Percentiles rank a stretch among this genome's conserved stretches.
These are phyloP conservation scores for Carabus problematicus DNA, from an alignment of 2,888 invertebrate genomes.

Conservation along the genomic window DNA sequence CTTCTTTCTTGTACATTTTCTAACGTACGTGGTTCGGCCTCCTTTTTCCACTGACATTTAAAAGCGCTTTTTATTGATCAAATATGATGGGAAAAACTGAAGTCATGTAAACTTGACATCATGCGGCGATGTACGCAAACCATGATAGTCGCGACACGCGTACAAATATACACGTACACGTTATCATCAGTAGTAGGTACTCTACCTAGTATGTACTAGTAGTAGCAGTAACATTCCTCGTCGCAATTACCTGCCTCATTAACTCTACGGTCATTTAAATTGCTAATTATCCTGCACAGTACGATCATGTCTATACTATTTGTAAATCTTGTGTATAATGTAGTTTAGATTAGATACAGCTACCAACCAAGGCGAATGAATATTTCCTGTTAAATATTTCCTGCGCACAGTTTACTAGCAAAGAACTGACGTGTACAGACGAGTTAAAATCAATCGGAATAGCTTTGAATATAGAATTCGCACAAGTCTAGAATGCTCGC, in stretches of 20 bases:
- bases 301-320: too few species aligned
- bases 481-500: too few species aligned
- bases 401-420: too few species aligned
- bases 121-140: too few species aligned
- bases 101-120: background rate
- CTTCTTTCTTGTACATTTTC: background rate
- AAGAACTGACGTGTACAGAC: too few species aligned
- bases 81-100: slow-evolving; percentile 33
- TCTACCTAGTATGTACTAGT: background rate
- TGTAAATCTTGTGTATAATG: too few species aligned
- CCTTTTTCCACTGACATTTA: slow-evolving; percentile 35
- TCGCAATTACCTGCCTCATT: slow-evolving; percentile 39
- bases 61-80: slow-evolving; percentile 39
- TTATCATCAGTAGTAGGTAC: background rate
- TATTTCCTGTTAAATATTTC: too few species aligned
- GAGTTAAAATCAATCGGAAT: too few species aligned
- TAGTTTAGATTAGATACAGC: too few species aligned
- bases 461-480: too few species aligned
- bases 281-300: too few species aligned
- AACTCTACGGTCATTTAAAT: background rate
- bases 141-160: background rate
- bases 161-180: background rate
- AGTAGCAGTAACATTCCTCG: background rate
- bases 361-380: too few species aligned
- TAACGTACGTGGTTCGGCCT: slow-evolving; percentile 4